These are phyloP conservation scores for Brachystomella parvula DNA, from an alignment of 1,140 invertebrate species.

Conservation along the genomic window DNA sequence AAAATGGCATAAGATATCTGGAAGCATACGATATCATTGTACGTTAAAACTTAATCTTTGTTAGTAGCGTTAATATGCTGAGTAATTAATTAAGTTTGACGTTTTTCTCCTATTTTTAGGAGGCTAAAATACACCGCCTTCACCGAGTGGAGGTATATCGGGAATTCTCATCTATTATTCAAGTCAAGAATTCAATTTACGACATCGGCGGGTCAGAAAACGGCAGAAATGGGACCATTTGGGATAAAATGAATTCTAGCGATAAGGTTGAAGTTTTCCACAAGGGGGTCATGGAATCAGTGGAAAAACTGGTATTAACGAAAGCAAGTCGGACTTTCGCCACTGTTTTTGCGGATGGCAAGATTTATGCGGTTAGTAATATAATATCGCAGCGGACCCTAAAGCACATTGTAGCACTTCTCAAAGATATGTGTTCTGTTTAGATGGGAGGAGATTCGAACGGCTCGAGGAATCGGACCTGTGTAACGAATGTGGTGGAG, in stretches of 20 bases:
- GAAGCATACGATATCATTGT: background rate
- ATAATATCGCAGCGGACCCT: too few relatives aligned
- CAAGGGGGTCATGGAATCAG: background rate
- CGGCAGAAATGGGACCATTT: background rate
- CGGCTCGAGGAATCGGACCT: background rate
- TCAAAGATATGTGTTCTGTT: background rate
- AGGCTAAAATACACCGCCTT: background rate
- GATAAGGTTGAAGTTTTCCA: background rate
- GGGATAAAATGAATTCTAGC: background rate
- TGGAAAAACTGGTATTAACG: background rate
- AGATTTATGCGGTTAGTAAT: background rate
- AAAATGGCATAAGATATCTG: background rate
- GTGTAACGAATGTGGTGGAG: background rate
- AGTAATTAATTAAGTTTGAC: too few relatives aligned
- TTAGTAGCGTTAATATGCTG: background rate
- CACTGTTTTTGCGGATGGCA: background rate
- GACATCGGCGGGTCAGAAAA: background rate
- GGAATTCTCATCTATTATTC: background rate
- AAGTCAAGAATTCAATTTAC: background rate
- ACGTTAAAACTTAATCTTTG: background rate
- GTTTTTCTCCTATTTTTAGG: background rate
- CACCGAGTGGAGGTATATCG: background rate
- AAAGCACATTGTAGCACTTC: background rate
- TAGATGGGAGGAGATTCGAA: background rate
- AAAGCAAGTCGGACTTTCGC: background rate